Percentiles rank a stretch among this genome's conserved stretches.
These are phyloP conservation scores for Mizuhopecten yessoensis DNA, from an alignment of 1,140 invertebrate species.

Conservation along the genomic window DNA sequence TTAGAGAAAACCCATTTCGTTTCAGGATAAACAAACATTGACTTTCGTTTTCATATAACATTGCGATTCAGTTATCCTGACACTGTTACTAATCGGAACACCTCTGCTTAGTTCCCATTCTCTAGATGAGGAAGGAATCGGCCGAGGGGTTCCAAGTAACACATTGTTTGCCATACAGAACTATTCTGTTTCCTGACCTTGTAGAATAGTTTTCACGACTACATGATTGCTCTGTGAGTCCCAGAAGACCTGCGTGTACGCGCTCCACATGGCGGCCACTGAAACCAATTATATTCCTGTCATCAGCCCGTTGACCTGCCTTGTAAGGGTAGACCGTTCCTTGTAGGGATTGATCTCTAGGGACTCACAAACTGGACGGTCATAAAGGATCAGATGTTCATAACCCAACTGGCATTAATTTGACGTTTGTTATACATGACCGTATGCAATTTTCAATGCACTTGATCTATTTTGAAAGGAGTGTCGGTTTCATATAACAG, in stretches of 20 bases:
- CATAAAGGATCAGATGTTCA: neutral
- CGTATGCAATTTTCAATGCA: too few relatives aligned
- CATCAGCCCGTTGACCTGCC: neutral
- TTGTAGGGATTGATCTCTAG: neutral
- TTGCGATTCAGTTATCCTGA: neutral
- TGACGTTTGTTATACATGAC: neutral
- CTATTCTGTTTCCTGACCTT: neutral
- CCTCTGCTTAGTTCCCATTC: neutral
- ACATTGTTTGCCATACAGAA: neutral
- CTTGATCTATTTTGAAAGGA: too few relatives aligned
- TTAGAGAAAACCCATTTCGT: too few relatives aligned
- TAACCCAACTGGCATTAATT: neutral
- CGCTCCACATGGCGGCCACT: neutral
- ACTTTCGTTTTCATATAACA: neutral
- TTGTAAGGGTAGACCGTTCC: neutral
- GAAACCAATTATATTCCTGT: neutral
- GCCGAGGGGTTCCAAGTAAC: neutral
- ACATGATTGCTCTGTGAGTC: neutral
- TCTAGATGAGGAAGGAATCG: neutral
- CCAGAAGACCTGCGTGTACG: neutral
- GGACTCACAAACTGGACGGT: neutral
- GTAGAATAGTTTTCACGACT: neutral
- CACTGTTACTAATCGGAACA: neutral
- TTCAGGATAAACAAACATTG: too few relatives aligned
- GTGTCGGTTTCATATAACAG: too few relatives aligned